These are phyloP conservation scores for Diogma glabrata DNA, from an alignment of 2,888 invertebrate species.

Conservation along the genomic window DNA sequence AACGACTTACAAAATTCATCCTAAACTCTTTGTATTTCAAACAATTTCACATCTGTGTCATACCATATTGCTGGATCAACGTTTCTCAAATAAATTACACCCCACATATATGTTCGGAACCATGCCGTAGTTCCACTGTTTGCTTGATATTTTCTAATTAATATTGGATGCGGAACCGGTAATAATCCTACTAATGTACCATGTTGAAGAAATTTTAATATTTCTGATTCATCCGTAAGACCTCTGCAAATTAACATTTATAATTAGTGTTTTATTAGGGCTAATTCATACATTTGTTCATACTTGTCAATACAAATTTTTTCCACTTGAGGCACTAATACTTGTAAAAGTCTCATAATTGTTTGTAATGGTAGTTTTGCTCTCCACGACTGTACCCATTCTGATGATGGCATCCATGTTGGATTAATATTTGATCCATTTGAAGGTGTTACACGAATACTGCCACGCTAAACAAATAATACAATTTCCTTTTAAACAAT, in stretches of 20 bases:
- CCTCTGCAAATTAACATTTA: constrained; percentile 48
- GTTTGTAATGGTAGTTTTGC: constrained; percentile 95
- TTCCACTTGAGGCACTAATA: constrained; percentile 98
- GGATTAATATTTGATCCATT: constrained; percentile 16
- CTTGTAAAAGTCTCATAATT: constrained; percentile 96
- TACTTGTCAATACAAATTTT: constrained; percentile 99
- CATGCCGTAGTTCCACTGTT: constrained; percentile 98
- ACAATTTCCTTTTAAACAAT: too few species aligned
- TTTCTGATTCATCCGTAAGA: constrained; percentile 97
- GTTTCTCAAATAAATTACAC: constrained; percentile 95
- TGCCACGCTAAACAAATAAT: constrained; percentile 42
- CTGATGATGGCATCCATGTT: constrained; percentile 79
- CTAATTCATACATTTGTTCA: too few species aligned
- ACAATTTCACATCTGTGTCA: constrained; percentile 96
- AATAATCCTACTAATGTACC: constrained; percentile 94
- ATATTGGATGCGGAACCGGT: constrained; percentile 98
- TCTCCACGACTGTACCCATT: constrained; percentile 96
- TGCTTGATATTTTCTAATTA: constrained; percentile 97
- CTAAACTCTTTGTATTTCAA: constrained; percentile 94
- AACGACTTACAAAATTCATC: not conserved
- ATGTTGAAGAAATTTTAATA: constrained; percentile 96
- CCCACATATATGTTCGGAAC: constrained; percentile 99
- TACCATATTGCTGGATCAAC: constrained; percentile 99
- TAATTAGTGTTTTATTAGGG: not conserved
- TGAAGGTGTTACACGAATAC: constrained; percentile 43